A percentile compares a stretch with the other conserved stretches of the same genome.
Evolutionary conservation across 2,113 vertebrate genomes (phyloP).

Genomic region (Oophaga pumilio): DNA sequence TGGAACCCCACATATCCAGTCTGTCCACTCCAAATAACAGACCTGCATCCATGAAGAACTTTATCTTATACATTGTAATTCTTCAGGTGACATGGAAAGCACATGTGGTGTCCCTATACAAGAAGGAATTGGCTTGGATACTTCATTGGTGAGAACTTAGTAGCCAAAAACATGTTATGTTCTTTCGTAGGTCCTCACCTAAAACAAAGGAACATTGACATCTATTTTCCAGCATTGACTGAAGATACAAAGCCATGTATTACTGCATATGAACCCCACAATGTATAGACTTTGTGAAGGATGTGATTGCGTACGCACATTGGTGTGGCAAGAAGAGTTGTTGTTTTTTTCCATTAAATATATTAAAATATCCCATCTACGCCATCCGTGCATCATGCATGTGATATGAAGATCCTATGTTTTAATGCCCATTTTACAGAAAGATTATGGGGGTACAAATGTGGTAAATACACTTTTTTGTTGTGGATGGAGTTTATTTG

Average conservation of each 20-base stretch:
- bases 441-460: background rate
- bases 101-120: background rate
- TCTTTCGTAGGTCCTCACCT: background rate
- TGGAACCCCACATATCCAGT: constrained; percentile 80
- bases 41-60: background rate
- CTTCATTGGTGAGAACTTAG: background rate
- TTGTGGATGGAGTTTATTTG: background rate
- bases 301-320: background rate
- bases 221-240: background rate
- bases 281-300: background rate
- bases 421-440: background rate
- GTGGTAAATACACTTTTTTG: background rate
- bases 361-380: background rate
- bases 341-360: background rate
- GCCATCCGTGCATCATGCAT: background rate
- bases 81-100: background rate
- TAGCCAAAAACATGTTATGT: background rate
- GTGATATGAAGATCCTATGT: background rate
- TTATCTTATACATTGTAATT: background rate
- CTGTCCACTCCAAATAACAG: constrained; percentile 68
- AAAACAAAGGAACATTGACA: background rate
- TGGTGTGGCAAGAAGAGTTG: background rate
- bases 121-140: background rate
- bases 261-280: background rate
- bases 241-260: background rate